Conservation (phyloP, 2,797 vertebrate genomes). For the Centropyge bicolor region DNA sequence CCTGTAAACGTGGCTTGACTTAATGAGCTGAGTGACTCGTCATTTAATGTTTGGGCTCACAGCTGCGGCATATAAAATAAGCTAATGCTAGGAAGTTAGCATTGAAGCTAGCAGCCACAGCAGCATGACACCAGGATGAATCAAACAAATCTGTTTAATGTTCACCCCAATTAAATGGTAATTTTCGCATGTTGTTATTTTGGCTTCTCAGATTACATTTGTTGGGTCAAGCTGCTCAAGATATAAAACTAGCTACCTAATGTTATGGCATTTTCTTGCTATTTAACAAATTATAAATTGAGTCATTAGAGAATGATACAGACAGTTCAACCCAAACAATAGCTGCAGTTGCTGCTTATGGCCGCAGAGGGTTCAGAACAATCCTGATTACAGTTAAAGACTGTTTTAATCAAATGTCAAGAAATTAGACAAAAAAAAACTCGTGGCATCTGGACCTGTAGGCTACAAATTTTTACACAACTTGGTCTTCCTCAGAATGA, state of each 20-base stretch:
- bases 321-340: rapidly evolving
- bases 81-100: constrained; percentile 68
- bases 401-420: background rate
- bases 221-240: no score
- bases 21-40: rapidly evolving
- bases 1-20: rapidly evolving
- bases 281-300: background rate
- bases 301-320: background rate
- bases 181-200: background rate
- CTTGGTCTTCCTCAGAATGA: background rate
- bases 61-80: constrained; percentile 8
- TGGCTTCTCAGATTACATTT: background rate
- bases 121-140: constrained; percentile 12
- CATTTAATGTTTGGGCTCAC: background rate
- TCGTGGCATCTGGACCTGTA: background rate
- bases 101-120: constrained; percentile 27
- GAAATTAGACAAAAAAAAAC: background rate
- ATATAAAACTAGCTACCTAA: no score
- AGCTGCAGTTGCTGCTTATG: background rate
- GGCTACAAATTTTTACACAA: background rate
- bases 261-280: background rate
- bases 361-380: background rate
- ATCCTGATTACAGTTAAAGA: background rate
- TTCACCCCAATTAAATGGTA: rapidly evolving
- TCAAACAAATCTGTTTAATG: background rate